Conservation (phyloP, 1,140 invertebrate genomes). For the Oryzaephilus surinamensis region DNA sequence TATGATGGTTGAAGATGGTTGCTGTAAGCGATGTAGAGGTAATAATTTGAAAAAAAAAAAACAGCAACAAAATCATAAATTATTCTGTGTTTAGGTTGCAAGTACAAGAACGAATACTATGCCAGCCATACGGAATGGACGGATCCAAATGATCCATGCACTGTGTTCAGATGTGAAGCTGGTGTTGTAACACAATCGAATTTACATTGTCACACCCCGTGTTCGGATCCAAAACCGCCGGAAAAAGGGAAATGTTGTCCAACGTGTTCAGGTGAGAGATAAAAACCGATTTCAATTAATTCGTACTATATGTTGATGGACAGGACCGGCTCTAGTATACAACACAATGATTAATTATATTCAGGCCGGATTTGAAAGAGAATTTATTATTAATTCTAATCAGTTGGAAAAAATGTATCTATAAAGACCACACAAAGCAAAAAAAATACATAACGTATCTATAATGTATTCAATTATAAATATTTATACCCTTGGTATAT, state of each 20-base stretch:
- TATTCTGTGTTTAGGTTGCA: slow-evolving; percentile 51
- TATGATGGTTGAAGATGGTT: slow-evolving; percentile 48
- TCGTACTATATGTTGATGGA: too few relatives aligned
- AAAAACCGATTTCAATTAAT: too few relatives aligned
- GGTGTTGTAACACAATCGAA: slow-evolving; percentile 72
- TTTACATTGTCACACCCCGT: slow-evolving; percentile 70
- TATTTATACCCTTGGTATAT: too few relatives aligned
- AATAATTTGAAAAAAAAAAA: too few relatives aligned
- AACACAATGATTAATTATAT: too few relatives aligned
- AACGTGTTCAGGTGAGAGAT: slow-evolving; percentile 56
- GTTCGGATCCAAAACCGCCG: slow-evolving; percentile 57
- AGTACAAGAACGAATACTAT: slow-evolving; percentile 57
- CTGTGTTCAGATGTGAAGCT: slow-evolving; percentile 61
- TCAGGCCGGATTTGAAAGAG: too few relatives aligned
- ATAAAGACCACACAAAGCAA: too few relatives aligned
- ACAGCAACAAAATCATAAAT: neutral
- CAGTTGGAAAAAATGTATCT: neutral
- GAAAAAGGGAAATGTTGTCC: slow-evolving; percentile 70
- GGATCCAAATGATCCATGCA: slow-evolving; percentile 58
- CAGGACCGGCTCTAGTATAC: too few relatives aligned
- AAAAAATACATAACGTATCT: too few relatives aligned
- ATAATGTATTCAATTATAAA: too few relatives aligned
- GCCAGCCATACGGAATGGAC: slow-evolving; percentile 67
- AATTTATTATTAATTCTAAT: too few relatives aligned
- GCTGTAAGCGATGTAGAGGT: slow-evolving; percentile 64